Percentiles rank a stretch among this genome's conserved stretches.
Evolutionary conservation across 2,888 invertebrate genomes (phyloP).

Genomic region (Baronia brevicornis): DNA sequence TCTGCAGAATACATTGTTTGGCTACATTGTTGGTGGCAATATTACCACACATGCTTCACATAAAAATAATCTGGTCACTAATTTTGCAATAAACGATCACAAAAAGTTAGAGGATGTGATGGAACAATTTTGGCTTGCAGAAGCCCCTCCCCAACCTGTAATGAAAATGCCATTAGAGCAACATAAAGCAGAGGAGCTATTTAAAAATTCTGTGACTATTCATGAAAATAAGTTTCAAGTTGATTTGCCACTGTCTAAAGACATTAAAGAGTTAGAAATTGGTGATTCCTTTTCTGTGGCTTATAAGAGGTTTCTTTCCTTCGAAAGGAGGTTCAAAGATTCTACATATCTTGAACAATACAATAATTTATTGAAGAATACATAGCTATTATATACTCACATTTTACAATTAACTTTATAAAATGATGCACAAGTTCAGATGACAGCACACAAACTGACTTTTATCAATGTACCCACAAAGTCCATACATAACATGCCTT

Average conservation of each 20-base stretch:
- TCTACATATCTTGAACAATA: not conserved
- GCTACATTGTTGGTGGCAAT: constrained; percentile 17
- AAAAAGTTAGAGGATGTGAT: constrained; percentile 19
- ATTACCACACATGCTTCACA: too few species aligned
- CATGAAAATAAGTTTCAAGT: constrained; percentile 12
- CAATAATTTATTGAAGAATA: constrained; percentile 4
- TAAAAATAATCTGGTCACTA: constrained; percentile 7
- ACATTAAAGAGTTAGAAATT: constrained; percentile 11
- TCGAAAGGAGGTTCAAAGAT: constrained; percentile 12
- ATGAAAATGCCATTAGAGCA: constrained; percentile 4
- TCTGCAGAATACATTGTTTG: constrained; percentile 22
- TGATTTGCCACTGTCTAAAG: constrained; percentile 9
- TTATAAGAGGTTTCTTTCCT: constrained; percentile 14
- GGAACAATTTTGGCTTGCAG: constrained; percentile 20
- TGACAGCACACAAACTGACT: too few species aligned
- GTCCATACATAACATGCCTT: too few species aligned
- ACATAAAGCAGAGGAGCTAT: constrained; percentile 9
- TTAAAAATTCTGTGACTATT: constrained; percentile 6
- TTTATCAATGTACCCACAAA: too few species aligned
- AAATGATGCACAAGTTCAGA: too few species aligned
- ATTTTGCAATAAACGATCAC: constrained; percentile 11
- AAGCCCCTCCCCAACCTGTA: constrained; percentile 14
- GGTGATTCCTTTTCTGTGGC: constrained; percentile 18
- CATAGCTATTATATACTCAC: constrained; percentile 8
- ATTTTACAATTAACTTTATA: too few species aligned